phyloP scores from a whole-genome alignment of 2,113 vertebrate species.

The Pristiophorus japonicus region DNA sequence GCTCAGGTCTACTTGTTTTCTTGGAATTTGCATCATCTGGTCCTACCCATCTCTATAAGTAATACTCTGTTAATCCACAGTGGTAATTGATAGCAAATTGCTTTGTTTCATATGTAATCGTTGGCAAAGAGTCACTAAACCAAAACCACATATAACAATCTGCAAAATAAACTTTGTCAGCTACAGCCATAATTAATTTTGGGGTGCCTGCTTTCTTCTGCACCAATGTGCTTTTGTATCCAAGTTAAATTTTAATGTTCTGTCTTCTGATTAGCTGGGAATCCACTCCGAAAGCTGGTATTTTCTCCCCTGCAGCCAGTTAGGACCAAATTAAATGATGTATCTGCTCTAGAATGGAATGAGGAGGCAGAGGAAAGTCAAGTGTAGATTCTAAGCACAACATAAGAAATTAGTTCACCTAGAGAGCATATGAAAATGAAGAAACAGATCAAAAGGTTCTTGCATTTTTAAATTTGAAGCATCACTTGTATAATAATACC shows the following conservation, averaged over 20 bases:
- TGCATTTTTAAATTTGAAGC: neutral
- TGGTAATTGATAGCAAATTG: neutral
- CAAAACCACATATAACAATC: neutral
- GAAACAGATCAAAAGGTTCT: too few relatives aligned
- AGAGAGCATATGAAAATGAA: too few relatives aligned
- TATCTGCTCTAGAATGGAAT: neutral
- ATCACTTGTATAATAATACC: neutral
- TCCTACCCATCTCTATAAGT: neutral
- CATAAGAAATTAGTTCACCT: too few relatives aligned
- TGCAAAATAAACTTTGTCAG: neutral
- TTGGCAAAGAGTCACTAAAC: neutral
- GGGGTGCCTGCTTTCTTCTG: neutral
- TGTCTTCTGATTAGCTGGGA: neutral
- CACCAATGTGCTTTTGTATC: neutral
- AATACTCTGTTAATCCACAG: too few relatives aligned
- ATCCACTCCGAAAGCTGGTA: neutral
- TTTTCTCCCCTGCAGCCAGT: neutral
- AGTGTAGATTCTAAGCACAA: neutral
- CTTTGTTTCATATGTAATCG: neutral
- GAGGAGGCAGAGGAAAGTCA: neutral
- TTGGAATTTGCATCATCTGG: neutral
- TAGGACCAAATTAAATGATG: neutral
- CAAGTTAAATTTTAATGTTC: neutral
- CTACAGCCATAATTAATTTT: neutral
- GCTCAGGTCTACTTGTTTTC: neutral